These are phyloP conservation scores for Noturus placidus DNA, from an alignment of 2,113 vertebrate species.

Conservation along the genomic window DNA sequence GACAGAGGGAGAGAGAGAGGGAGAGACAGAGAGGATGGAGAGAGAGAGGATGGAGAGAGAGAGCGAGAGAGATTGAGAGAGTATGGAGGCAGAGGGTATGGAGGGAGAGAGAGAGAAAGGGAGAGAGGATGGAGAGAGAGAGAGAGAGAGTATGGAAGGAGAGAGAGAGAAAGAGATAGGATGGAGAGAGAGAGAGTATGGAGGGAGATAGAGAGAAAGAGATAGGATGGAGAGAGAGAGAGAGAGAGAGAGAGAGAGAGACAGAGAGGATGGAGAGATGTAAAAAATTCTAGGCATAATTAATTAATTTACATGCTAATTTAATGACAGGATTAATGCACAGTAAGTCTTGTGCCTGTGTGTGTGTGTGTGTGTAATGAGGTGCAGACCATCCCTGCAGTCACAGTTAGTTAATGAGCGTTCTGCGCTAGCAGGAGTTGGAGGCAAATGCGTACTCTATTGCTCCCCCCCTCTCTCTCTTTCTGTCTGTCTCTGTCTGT, in stretches of 20 bases:
- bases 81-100: too few species aligned
- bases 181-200: slow-evolving; percentile 61
- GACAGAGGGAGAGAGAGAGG: too few species aligned
- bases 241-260: slow-evolving; percentile 58
- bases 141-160: neutral
- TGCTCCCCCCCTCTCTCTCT: neutral
- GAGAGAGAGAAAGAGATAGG: slow-evolving; percentile 42
- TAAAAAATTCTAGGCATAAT: slow-evolving; percentile 65
- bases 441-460: neutral
- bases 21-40: too few species aligned
- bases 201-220: too few species aligned
- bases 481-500: neutral
- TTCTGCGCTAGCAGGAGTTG: neutral
- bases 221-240: slow-evolving; percentile 29
- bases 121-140: slow-evolving; percentile 50
- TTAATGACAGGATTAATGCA: slow-evolving; percentile 63
- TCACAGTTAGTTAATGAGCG: slow-evolving; percentile 39
- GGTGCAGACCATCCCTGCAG: slow-evolving; percentile 56
- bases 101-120: slow-evolving; percentile 47
- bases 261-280: neutral
- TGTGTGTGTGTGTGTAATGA: neutral
- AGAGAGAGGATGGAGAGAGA: too few species aligned
- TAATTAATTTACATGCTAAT: slow-evolving; percentile 67
- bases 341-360: neutral
- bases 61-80: too few species aligned